A percentile compares a stretch with the other conserved stretches of the same genome.
These are phyloP conservation scores for Abscondita cerata DNA, from an alignment of 2,888 invertebrate genomes.

Conservation along the genomic window DNA sequence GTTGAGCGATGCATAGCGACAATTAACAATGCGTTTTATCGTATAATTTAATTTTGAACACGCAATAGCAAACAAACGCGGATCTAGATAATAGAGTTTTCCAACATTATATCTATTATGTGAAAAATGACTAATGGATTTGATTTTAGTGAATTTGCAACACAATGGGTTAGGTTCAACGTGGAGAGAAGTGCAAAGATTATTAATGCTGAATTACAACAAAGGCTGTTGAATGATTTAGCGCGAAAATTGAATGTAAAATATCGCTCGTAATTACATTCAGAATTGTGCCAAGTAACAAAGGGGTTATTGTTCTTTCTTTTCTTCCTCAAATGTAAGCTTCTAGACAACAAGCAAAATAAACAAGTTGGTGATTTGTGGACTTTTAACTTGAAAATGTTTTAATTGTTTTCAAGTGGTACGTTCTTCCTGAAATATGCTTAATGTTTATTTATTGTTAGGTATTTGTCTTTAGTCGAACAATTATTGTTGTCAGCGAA, in stretches of 20 bases:
- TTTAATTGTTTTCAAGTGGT: too few relatives aligned
- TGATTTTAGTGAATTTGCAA: slow-evolving; percentile 8
- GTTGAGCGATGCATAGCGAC: too few relatives aligned
- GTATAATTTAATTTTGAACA: not conserved
- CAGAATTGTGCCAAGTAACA: too few relatives aligned
- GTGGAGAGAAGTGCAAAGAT: slow-evolving; percentile 8
- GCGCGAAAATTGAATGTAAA: not conserved
- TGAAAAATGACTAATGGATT: slow-evolving; percentile 11
- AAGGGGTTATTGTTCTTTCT: too few relatives aligned
- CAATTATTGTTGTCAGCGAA: slow-evolving; percentile 1
- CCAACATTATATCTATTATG: slow-evolving; percentile 8
- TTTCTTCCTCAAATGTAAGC: too few relatives aligned
- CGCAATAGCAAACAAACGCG: not conserved
- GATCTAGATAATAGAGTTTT: slow-evolving; percentile 2
- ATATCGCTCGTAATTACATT: too few relatives aligned
- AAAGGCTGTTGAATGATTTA: slow-evolving; percentile 8
- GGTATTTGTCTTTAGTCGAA: not conserved
- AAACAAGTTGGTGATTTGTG: too few relatives aligned
- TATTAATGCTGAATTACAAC: slow-evolving; percentile 1
- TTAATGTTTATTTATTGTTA: not conserved
- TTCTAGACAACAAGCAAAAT: too few relatives aligned
- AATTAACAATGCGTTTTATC: too few relatives aligned
- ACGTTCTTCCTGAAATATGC: too few relatives aligned
- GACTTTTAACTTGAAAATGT: too few relatives aligned
- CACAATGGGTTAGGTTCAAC: slow-evolving; percentile 1